A percentile compares a stretch with the other conserved stretches of the same genome.
phyloP scores from a whole-genome alignment of 2,888 invertebrate species.

The Oxyteleia sp. region DNA sequence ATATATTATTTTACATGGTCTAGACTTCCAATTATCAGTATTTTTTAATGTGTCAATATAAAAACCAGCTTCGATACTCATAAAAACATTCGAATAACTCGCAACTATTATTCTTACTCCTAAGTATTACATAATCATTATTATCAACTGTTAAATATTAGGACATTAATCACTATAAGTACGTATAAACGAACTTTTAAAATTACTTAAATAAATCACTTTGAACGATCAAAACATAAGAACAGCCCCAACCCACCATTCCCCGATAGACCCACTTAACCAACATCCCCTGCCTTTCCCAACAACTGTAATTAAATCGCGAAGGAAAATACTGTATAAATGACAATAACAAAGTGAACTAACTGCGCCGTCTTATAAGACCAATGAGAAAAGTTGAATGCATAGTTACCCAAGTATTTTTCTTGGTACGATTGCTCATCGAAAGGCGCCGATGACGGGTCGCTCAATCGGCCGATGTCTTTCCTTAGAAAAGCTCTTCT shows the following conservation, averaged over 20 bases:
- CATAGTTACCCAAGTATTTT: constrained; percentile 66
- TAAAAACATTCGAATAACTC: too few species aligned
- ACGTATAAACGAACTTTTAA: too few species aligned
- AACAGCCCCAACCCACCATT: background rate
- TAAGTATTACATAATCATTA: too few species aligned
- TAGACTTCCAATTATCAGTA: too few species aligned
- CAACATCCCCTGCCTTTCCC: background rate
- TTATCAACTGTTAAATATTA: too few species aligned
- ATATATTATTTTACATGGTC: too few species aligned
- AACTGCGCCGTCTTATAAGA: background rate
- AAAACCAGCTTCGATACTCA: too few species aligned
- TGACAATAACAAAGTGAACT: constrained; percentile 52
- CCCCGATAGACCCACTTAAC: constrained; percentile 22
- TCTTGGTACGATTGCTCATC: constrained; percentile 65
- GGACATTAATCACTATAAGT: too few species aligned
- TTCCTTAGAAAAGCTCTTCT: constrained; percentile 2
- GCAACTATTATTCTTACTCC: too few species aligned
- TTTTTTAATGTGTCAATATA: too few species aligned
- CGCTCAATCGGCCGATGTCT: constrained; percentile 51
- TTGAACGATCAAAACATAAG: background rate
- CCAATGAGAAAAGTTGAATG: constrained; percentile 54
- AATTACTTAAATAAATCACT: too few species aligned
- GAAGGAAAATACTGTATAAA: constrained; percentile 53
- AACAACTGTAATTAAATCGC: constrained; percentile 54
- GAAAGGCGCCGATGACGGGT: constrained; percentile 61